Conservation (phyloP, 2,888 invertebrate species). For the Sthenelais limicola region DNA sequence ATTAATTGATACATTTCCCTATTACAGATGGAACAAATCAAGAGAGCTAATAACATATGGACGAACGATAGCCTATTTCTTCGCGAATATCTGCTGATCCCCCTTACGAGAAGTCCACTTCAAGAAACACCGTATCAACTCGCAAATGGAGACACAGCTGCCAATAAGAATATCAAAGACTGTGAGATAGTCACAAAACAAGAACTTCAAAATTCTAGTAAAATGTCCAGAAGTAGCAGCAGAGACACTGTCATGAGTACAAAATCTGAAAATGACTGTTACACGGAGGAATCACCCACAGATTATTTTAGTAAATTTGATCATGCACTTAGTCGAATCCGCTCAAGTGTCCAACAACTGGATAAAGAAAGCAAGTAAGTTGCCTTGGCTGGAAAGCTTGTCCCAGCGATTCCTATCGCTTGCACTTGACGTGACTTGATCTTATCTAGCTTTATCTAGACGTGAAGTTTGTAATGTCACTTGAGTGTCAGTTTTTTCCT, state of each 20-base stretch:
- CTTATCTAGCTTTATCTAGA: no score
- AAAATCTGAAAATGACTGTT: constrained; percentile 7
- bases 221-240: constrained; percentile 34
- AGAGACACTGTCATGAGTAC: background rate
- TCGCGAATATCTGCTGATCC: constrained; percentile 89
- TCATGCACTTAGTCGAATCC: constrained; percentile 70
- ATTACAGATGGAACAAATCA: constrained; percentile 90
- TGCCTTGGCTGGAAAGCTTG: no score
- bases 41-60: constrained; percentile 91
- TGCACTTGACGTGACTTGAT: no score
- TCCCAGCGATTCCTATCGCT: no score
- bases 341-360: constrained; percentile 68
- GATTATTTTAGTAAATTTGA: constrained; percentile 73
- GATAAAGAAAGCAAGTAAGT: constrained; percentile 62
- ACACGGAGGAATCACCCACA: constrained; percentile 35
- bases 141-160: background rate
- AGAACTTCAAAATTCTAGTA: constrained; percentile 9
- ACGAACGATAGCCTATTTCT: constrained; percentile 94
- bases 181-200: constrained; percentile 35
- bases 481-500: no score
- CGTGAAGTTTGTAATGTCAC: no score
- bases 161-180: background rate
- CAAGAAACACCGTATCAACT: constrained; percentile 5
- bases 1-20: background rate
- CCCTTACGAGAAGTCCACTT: constrained; percentile 67